Evolutionary conservation across 2,113 vertebrate genomes (phyloP).

Genomic region (Carettochelys insculpta): DNA sequence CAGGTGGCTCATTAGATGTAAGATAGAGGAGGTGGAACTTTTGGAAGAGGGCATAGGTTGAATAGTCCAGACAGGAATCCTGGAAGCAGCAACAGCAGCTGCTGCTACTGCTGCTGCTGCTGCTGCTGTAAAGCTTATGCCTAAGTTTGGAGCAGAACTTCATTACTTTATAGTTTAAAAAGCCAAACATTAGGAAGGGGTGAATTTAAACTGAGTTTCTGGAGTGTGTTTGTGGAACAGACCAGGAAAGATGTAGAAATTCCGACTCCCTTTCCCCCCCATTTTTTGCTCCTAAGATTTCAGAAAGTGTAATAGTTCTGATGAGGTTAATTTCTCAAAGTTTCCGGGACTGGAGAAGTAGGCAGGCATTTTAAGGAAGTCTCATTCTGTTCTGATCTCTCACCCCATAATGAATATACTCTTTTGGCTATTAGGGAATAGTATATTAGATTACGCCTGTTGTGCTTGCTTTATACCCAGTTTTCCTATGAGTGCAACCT

Average conservation of each 20-base stretch:
- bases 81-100: fast-evolving
- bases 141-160: not conserved
- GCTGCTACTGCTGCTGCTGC: fast-evolving
- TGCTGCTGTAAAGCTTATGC: not conserved
- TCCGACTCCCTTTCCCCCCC: fast-evolving
- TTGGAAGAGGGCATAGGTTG: not conserved
- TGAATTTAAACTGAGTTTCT: not conserved
- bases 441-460: not conserved
- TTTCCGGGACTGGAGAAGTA: not conserved
- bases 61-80: not conserved
- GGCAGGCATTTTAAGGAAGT: not conserved
- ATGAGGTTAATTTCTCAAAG: not conserved
- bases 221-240: not conserved
- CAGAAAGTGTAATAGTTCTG: not conserved
- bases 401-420: not conserved
- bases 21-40: fast-evolving
- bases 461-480: not conserved
- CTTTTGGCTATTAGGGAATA: not conserved
- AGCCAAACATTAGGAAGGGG: not conserved
- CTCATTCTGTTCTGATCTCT: not conserved
- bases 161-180: not conserved
- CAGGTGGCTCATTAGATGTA: not conserved
- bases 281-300: not conserved
- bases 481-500: not conserved
- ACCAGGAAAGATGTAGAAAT: not conserved